These are phyloP conservation scores for Petrolisthes manimaculis DNA, from an alignment of 2,888 invertebrate species.

Conservation along the genomic window DNA sequence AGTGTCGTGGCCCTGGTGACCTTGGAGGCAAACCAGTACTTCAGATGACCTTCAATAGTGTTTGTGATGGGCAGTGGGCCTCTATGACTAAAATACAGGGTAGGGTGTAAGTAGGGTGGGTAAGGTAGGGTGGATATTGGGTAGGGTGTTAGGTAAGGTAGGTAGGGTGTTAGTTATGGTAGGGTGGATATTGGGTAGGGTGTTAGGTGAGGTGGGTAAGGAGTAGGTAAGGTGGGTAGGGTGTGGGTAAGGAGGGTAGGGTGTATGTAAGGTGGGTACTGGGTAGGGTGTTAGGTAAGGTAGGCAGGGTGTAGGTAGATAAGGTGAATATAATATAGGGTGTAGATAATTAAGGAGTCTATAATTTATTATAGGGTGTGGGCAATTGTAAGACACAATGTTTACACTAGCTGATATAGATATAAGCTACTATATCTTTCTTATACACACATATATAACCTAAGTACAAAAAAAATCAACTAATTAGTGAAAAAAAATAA, in stretches of 20 bases:
- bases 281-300: neutral
- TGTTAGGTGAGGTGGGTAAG: neutral
- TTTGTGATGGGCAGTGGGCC: conserved; percentile 84
- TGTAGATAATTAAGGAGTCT: too few relatives aligned
- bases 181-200: neutral
- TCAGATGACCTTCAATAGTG: conserved; percentile 79
- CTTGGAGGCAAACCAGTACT: conserved; percentile 79
- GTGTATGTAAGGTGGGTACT: neutral
- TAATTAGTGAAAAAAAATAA: too few relatives aligned
- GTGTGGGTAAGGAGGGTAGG: neutral
- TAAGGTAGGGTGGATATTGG: neutral
- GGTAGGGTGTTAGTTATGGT: neutral
- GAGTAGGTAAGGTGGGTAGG: neutral
- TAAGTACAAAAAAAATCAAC: too few relatives aligned
- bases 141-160: neutral
- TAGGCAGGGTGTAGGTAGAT: neutral
- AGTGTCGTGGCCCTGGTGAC: conserved; percentile 80
- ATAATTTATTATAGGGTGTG: too few relatives aligned
- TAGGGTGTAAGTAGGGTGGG: conserved; percentile 41
- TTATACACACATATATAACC: too few relatives aligned
- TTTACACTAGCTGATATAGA: too few relatives aligned
- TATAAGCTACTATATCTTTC: too few relatives aligned
- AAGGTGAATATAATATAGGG: too few relatives aligned
- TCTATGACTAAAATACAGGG: conserved; percentile 75
- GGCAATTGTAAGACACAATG: too few relatives aligned